These are phyloP conservation scores for Notarius quadriscutis DNA, from an alignment of 2,113 vertebrate genomes.

Conservation along the genomic window DNA sequence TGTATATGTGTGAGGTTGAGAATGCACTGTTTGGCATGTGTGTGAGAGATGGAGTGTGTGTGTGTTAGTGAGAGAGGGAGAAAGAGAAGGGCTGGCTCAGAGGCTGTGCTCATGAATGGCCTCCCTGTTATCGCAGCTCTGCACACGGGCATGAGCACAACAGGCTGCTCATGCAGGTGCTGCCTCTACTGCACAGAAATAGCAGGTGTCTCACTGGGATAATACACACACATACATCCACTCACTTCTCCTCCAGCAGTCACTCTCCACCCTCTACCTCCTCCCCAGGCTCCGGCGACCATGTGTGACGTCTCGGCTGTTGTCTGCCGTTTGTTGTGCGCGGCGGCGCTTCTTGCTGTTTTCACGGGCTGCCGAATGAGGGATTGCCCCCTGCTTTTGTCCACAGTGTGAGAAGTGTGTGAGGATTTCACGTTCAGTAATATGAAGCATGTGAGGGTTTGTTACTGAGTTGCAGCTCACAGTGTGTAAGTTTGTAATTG, in stretches of 20 bases:
- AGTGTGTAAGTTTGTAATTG: background rate
- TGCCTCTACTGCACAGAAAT: conserved; percentile 53
- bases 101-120: conserved; percentile 48
- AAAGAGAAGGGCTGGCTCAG: conserved; percentile 28
- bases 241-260: background rate
- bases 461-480: background rate
- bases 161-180: conserved; percentile 53
- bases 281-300: conserved; percentile 35
- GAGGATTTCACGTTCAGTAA: background rate
- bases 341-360: conserved; percentile 17
- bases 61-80: conserved; percentile 27
- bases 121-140: conserved; percentile 54
- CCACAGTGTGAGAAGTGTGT: conserved; percentile 25
- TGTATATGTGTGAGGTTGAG: conserved; percentile 22
- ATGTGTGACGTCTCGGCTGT: conserved; percentile 41
- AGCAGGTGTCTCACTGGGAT: conserved; percentile 53
- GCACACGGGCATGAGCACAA: conserved; percentile 50
- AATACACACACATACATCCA: conserved; percentile 30
- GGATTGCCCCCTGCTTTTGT: conserved; percentile 32
- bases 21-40: conserved; percentile 22
- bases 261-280: conserved; percentile 33
- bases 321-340: conserved; percentile 32
- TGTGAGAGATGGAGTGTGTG: conserved; percentile 16
- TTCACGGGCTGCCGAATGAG: conserved; percentile 32
- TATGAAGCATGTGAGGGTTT: background rate